These are phyloP conservation scores for Lymantria dispar DNA, from an alignment of 2,888 invertebrate genomes.

Conservation along the genomic window DNA sequence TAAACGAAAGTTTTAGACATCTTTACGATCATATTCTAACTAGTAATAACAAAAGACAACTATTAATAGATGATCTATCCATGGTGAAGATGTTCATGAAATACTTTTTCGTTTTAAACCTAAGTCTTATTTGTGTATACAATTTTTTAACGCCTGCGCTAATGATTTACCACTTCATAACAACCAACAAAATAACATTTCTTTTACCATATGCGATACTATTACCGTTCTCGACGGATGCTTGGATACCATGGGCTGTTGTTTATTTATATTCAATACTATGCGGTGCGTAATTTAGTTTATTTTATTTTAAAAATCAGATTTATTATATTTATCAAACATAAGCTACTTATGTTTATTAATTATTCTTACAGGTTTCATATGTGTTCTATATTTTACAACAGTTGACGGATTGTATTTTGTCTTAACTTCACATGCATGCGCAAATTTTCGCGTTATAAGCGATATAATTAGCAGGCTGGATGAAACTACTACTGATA, in stretches of 20 bases:
- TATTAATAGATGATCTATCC: constrained; percentile 43
- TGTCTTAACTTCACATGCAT: constrained; percentile 58
- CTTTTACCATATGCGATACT: constrained; percentile 55
- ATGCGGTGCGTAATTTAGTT: constrained; percentile 44
- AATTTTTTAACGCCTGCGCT: constrained; percentile 56
- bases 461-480: constrained; percentile 47
- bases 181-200: constrained; percentile 37
- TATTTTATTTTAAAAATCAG: background rate
- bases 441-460: constrained; percentile 54
- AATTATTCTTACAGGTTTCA: constrained; percentile 47
- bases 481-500: constrained; percentile 25
- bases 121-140: constrained; percentile 56
- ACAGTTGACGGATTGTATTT: constrained; percentile 60
- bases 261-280: constrained; percentile 49
- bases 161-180: constrained; percentile 48
- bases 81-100: constrained; percentile 50
- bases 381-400: constrained; percentile 55
- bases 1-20: constrained; percentile 38
- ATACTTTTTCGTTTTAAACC: constrained; percentile 58
- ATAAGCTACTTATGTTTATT: too few relatives aligned
- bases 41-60: constrained; percentile 33
- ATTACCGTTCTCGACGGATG: constrained; percentile 55
- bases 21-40: constrained; percentile 42
- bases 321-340: background rate
- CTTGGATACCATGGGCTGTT: constrained; percentile 51